Conservation (phyloP, 1,140 invertebrate species). For the Samia ricini region DNA sequence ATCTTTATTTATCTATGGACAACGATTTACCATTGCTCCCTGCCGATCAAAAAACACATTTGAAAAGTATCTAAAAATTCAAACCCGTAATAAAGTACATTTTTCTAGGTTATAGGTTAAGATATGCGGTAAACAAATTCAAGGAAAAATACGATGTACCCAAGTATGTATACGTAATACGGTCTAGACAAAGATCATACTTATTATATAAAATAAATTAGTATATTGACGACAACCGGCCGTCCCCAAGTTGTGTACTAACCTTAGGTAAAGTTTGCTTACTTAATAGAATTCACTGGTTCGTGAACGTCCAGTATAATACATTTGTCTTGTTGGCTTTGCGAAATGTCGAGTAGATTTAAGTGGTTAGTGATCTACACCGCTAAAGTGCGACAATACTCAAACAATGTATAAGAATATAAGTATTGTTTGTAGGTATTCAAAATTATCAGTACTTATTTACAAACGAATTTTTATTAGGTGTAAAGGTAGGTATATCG, state of each 20-base stretch:
- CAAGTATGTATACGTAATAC: neutral
- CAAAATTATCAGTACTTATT: too few species aligned
- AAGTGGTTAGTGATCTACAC: neutral
- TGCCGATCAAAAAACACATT: neutral
- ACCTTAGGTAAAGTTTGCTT: slow-evolving; percentile 12
- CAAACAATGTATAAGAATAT: neutral
- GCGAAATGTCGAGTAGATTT: neutral
- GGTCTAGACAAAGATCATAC: neutral
- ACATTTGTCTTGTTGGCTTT: neutral
- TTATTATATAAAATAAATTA: neutral
- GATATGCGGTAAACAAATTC: neutral
- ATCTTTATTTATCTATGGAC: neutral
- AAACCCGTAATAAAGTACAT: neutral
- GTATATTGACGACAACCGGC: neutral
- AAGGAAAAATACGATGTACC: neutral
- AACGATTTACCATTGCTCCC: neutral
- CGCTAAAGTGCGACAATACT: neutral
- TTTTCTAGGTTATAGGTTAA: neutral
- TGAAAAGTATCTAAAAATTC: neutral
- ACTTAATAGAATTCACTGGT: slow-evolving; percentile 18
- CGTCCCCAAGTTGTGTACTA: neutral
- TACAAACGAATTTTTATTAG: too few species aligned
- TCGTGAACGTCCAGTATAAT: neutral
- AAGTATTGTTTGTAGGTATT: too few species aligned
- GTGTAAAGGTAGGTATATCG: too few species aligned